A percentile compares a stretch with the other conserved stretches of the same genome.
phyloP scores from a whole-genome alignment of 2,113 vertebrate genomes.

The Stercorarius parasiticus region DNA sequence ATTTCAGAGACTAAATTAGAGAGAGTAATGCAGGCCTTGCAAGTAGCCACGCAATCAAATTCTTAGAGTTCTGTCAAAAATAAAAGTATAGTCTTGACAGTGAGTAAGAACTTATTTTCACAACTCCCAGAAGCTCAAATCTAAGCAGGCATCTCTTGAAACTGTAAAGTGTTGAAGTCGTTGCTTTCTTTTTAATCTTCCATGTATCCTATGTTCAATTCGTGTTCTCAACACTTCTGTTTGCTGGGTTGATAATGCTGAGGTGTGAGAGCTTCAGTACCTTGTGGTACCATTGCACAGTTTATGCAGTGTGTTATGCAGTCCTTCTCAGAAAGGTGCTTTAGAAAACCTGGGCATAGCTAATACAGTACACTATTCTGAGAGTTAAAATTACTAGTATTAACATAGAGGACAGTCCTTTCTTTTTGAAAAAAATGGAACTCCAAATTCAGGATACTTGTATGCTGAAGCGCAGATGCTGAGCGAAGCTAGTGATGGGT shows the following conservation, averaged over 20 bases:
- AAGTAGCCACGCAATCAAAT: background rate
- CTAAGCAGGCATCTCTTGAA: background rate
- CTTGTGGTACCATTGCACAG: background rate
- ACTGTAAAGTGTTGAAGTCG: background rate
- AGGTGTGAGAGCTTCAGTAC: background rate
- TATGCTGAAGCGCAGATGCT: background rate
- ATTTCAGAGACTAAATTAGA: background rate
- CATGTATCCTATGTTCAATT: background rate
- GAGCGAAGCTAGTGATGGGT: background rate
- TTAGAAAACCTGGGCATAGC: background rate
- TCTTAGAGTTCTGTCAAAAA: background rate
- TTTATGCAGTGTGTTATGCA: background rate
- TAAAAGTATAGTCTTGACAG: background rate
- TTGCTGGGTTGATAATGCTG: background rate
- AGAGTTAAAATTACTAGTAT: background rate
- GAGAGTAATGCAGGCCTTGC: background rate
- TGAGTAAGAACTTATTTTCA: background rate
- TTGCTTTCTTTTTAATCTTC: background rate
- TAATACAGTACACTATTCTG: accelerated
- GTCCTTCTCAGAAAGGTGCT: background rate
- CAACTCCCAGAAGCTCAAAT: background rate
- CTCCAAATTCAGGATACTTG: accelerated
- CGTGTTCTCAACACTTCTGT: accelerated
- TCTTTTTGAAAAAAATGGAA: background rate
- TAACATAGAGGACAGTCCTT: background rate